These are phyloP conservation scores for Ceratotherium simum DNA, from an alignment of 2,113 vertebrate genomes.

Conservation along the genomic window DNA sequence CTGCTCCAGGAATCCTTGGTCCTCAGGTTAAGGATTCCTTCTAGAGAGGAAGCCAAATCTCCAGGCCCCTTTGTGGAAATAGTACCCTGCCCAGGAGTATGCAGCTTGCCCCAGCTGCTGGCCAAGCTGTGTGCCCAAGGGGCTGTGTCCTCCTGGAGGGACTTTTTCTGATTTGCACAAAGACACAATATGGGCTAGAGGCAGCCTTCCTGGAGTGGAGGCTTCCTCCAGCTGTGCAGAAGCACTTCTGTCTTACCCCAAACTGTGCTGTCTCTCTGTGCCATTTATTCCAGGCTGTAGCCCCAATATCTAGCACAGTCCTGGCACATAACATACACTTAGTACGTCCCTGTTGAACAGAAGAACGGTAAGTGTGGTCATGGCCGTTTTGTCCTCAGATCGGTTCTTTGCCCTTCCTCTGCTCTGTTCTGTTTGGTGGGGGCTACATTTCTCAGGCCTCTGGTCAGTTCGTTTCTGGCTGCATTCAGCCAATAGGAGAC, in stretches of 20 bases:
- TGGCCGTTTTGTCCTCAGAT: neutral
- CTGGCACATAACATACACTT: no score
- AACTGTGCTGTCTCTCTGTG: neutral
- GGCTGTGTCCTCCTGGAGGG: neutral
- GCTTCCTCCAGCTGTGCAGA: neutral
- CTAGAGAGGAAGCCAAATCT: neutral
- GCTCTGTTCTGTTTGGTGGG: neutral
- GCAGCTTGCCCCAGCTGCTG: neutral
- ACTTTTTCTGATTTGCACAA: neutral
- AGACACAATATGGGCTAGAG: neutral
- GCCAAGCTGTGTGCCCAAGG: neutral
- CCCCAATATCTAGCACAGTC: neutral
- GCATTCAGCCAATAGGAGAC: neutral
- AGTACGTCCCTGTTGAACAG: no score
- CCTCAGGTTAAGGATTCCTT: neutral
- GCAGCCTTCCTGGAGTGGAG: neutral
- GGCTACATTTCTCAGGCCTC: neutral
- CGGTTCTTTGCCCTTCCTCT: neutral
- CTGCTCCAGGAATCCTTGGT: neutral
- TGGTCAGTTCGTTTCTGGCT: neutral
- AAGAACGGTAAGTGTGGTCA: neutral
- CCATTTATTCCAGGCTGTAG: neutral
- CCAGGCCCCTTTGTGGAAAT: neutral
- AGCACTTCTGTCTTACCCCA: neutral
- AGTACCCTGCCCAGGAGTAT: neutral